Evolutionary conservation across 2,113 vertebrate genomes (phyloP), one percentile per base, ranked within the genome.

Genomic region (Dascyllus trimaculatus): DNA sequence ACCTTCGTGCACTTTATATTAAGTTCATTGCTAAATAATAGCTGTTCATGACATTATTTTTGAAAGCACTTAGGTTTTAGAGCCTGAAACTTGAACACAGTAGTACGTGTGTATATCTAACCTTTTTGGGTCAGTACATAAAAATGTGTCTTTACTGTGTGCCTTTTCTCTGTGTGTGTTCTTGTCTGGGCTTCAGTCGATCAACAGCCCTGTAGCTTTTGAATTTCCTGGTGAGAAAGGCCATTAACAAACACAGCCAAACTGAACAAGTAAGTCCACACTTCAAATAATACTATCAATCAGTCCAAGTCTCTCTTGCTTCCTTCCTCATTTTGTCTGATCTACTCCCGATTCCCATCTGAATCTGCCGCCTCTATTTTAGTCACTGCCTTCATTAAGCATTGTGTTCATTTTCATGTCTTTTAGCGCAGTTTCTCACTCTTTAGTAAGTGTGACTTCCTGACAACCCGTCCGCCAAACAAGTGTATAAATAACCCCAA

Each of bases 251-350:
- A 9, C 1, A 11, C 11, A 1, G 22, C 13, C 11, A 58, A 60
- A 43, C 46, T 14, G 2, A 19, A 58, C 58, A 45, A 60, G 72
- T 60, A 64, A 40, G 71, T 82, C 21, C 57, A 81, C 77, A 75
- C 74, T 81, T 82, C 52, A 88, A 82, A 68, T 26, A 68, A 51
- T 46, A 43, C 58, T 6, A 1, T 38, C 9, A 13, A 6, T 56
- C 40, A 4, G 52, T 62, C 26, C n/a, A 22, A 61, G 17, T 56
- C 65, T 32, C 22, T 43, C 1, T 60, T 5, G 14, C 48, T 61
- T 62, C 18, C 43, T 40, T 53, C 9, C n/a, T 67, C 19, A 48
- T 59, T 62, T 14, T 40, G 19, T 61, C 18, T 54, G 2, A 19
- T 35, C 11, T 45, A 48, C 40, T 75, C 35, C 11, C 35, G 17